Evolutionary conservation across 2,888 invertebrate genomes (phyloP), one percentile per base, ranked within the genome.

Genomic region (Caenorhabditis doughertyi): DNA sequence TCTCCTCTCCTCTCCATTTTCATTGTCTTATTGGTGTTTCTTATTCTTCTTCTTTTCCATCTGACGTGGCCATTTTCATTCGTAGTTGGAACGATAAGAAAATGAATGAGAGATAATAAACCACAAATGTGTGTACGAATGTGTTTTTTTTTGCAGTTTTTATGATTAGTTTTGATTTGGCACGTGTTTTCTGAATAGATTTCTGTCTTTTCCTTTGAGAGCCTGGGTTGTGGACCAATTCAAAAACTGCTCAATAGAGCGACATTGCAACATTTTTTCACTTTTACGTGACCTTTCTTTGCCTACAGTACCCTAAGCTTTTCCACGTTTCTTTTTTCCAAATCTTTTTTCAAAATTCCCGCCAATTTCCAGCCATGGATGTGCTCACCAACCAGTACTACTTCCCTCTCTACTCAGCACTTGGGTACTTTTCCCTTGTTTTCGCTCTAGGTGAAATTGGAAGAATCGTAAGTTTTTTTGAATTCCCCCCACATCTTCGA

Each of bases 371-470:
- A 74, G 65, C 53, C 9, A 77, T 77, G 77, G 68, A 68, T 9
- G 68, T 27, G 7, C 53, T 65, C 5, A n/a, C 56, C 16, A 72
- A 60, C 44, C 21, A 56, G 21, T 71, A 74, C 67, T 82, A 72
- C 13, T 81, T 65, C 51, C 85, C 85, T 16, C 55, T 81, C 16
- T 79, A 74, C 23, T 81, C 83, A 3, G 84, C 84, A 3, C 55
- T 84, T n/a, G 73, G 71, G 16, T 85, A 74, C 53, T 85, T 77
- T 51, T 55, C 72, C 3, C 21, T 76, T 3, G 85, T 85, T 18
- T 85, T 85, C 39, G 49, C 44, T 8, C 23, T 84, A 5, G 85
- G 84, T 5, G 84, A 85, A 64, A 18, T 83, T 32, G 62, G 68
- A 2, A 71, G 84, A 83, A 74, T 82, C 55, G 85, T 85, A 23